phyloP scores from a whole-genome alignment of 2,888 invertebrate species.

The Strigamia maritima region DNA sequence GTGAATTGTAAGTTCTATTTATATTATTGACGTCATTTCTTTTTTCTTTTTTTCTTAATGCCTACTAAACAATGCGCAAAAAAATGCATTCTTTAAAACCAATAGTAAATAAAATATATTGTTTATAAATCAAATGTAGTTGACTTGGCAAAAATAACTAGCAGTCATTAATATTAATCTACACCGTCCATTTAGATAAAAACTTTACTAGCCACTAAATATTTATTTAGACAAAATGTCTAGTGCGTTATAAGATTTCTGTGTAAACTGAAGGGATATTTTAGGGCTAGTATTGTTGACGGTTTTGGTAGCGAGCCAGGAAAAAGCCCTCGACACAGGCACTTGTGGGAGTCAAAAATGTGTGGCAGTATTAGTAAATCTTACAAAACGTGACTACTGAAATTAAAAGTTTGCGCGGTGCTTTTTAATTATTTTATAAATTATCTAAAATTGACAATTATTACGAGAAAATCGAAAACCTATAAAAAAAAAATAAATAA shows the following conservation, averaged over 20 bases:
- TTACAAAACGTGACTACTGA: not conserved
- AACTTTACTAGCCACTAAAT: not conserved
- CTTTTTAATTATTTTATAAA: not conserved
- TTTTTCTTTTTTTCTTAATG: not conserved
- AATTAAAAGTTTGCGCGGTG: not conserved
- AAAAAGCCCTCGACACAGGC: not conserved
- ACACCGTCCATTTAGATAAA: not conserved
- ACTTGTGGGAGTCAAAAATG: not conserved
- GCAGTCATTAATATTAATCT: not conserved
- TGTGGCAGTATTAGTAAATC: not conserved
- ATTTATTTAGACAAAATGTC: not conserved
- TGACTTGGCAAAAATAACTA: too few species aligned
- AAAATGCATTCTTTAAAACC: not conserved
- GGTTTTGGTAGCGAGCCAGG: not conserved
- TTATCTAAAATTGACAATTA: not conserved
- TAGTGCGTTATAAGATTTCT: not conserved
- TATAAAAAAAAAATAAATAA: not conserved
- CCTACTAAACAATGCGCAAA: not conserved
- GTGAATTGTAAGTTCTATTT: conserved; percentile 57
- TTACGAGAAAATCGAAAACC: too few species aligned
- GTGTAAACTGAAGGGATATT: not conserved
- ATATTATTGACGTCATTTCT: conserved; percentile 18
- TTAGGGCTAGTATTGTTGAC: not conserved
- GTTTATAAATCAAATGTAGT: too few species aligned
- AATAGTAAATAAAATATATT: not conserved